phyloP scores from a whole-genome alignment of 2,113 vertebrate species.

The Amia ocellicauda region DNA sequence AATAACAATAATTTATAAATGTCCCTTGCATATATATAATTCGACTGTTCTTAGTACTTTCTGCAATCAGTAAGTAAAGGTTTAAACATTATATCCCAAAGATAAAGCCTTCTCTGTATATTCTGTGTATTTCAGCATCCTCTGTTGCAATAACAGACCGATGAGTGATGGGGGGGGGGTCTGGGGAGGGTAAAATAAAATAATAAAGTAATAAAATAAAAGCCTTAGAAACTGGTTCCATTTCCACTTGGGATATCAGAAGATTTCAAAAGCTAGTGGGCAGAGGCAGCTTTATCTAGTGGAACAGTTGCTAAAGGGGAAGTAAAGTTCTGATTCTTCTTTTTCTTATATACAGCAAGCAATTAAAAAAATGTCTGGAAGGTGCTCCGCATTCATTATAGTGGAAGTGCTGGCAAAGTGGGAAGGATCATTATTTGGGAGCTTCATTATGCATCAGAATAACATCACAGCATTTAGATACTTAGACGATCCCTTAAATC shows the following conservation, averaged over 20 bases:
- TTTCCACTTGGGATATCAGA: not conserved
- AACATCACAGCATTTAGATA: conserved; percentile 19
- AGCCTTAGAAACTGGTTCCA: not conserved
- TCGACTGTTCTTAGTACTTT: no score
- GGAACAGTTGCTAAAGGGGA: conserved; percentile 37
- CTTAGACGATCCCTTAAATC: conserved; percentile 32
- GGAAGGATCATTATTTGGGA: conserved; percentile 43
- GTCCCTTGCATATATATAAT: no score
- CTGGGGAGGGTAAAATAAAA: no score
- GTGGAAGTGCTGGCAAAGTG: conserved; percentile 35
- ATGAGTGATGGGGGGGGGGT: no score
- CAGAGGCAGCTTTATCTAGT: conserved; percentile 40
- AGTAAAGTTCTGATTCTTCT: conserved; percentile 11
- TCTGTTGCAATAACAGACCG: no score
- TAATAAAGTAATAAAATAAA: no score
- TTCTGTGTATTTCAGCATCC: no score
- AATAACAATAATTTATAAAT: no score
- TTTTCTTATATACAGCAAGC: conserved; percentile 32
- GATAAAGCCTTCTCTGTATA: no score
- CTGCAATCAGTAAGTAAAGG: no score
- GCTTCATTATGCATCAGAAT: conserved; percentile 14
- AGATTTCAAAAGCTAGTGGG: conserved; percentile 20
- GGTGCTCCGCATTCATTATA: conserved; percentile 36
- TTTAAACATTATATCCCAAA: no score
- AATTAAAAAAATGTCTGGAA: conserved; percentile 44